phyloP scores from a whole-genome alignment of 2,797 vertebrate species.

The Aeoliscus strigatus region DNA sequence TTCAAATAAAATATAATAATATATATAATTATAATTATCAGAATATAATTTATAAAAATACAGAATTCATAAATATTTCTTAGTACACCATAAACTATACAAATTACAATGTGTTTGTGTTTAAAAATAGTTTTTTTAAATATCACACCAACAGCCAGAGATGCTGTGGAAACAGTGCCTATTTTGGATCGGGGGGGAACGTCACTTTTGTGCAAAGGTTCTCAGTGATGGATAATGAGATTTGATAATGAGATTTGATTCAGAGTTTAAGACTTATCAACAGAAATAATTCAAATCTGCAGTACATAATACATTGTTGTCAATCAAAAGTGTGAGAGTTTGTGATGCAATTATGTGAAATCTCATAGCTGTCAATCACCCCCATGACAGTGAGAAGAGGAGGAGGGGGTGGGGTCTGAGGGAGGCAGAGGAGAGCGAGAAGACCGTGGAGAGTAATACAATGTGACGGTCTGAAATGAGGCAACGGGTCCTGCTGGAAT shows the following conservation, averaged over 20 bases:
- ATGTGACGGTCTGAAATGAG: conserved; percentile 43
- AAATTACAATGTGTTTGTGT: too few relatives aligned
- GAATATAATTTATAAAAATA: too few relatives aligned
- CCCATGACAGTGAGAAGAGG: conserved; percentile 18
- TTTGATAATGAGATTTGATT: neutral
- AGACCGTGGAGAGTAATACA: conserved; percentile 29
- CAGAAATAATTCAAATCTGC: conserved; percentile 7
- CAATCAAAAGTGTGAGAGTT: conserved; percentile 28
- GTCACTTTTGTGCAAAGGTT: too few relatives aligned
- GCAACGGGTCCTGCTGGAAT: conserved; percentile 32
- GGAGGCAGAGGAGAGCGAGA: conserved; percentile 13
- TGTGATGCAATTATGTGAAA: conserved; percentile 62
- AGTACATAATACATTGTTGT: conserved; percentile 13
- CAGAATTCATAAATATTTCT: too few relatives aligned
- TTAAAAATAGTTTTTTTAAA: too few relatives aligned
- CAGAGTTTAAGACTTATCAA: conserved; percentile 1
- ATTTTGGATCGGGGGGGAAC: too few relatives aligned
- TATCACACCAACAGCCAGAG: too few relatives aligned
- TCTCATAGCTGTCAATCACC: conserved; percentile 43
- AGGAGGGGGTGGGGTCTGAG: conserved; percentile 5
- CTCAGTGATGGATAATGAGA: too few relatives aligned
- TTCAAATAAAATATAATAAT: too few relatives aligned
- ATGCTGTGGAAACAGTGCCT: too few relatives aligned
- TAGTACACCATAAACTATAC: too few relatives aligned
- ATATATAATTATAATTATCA: too few relatives aligned